Conservation (phyloP, 2,797 vertebrate genomes). For the Lacerta bilineata region DNA sequence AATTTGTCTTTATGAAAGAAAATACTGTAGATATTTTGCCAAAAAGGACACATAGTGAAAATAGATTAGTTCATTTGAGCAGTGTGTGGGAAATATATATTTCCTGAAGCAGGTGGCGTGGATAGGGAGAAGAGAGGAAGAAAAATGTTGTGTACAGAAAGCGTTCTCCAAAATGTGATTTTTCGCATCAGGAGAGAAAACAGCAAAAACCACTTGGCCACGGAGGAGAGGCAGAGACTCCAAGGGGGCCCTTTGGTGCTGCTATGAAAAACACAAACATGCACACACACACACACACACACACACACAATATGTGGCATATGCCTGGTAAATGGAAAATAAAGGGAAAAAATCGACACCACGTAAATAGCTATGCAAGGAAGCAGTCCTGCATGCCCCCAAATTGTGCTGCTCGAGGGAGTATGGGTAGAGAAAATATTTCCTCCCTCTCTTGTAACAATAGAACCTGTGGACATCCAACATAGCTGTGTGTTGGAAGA, state of each 20-base stretch:
- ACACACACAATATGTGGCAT: too few species aligned
- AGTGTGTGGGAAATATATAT: slow-evolving; percentile 82
- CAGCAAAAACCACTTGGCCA: slow-evolving; percentile 71
- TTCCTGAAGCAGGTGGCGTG: slow-evolving; percentile 81
- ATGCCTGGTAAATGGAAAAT: slow-evolving; percentile 1
- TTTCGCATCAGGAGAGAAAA: slow-evolving; percentile 77
- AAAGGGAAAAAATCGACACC: slow-evolving; percentile 54
- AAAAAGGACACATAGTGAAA: slow-evolving; percentile 85
- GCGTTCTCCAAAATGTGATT: slow-evolving; percentile 82
- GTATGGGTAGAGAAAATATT: too few species aligned
- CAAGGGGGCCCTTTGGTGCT: slow-evolving; percentile 43
- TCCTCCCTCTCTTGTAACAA: too few species aligned
- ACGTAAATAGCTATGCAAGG: slow-evolving; percentile 55
- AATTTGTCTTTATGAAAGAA: slow-evolving; percentile 84
- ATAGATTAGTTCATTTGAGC: slow-evolving; percentile 85
- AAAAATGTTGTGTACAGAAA: slow-evolving; percentile 79
- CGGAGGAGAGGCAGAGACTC: slow-evolving; percentile 69
- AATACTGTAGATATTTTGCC: slow-evolving; percentile 83
- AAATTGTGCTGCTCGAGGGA: too few species aligned
- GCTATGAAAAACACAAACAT: background rate
- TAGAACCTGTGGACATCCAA: too few species aligned
- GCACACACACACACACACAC: too few species aligned
- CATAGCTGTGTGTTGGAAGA: too few species aligned
- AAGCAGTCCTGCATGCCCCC: too few species aligned
- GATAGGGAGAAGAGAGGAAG: slow-evolving; percentile 79